A percentile compares a stretch with the other conserved stretches of the same genome.
phyloP scores from a whole-genome alignment of 2,888 invertebrate genomes.

The Cheilosia vernalis region DNA sequence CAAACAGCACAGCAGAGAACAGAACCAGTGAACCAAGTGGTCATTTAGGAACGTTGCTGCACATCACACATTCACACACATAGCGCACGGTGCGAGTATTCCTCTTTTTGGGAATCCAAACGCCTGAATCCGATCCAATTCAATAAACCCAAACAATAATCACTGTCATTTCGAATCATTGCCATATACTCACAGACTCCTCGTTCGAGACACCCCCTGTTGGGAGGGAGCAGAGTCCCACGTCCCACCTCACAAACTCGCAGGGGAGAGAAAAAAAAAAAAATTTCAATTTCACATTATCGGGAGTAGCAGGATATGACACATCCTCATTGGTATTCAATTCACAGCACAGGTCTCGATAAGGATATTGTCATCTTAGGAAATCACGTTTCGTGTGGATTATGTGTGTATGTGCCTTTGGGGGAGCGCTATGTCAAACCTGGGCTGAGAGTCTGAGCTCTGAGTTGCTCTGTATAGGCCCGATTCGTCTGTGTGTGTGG shows the following conservation, averaged over 20 bases:
- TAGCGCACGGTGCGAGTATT: conserved; percentile 6
- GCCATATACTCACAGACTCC: conserved; percentile 30
- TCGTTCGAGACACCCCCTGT: conserved; percentile 3
- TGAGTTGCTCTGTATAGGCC: conserved; percentile 22
- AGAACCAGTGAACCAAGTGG: conserved; percentile 62
- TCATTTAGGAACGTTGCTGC: conserved; percentile 61
- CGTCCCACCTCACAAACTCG: neutral
- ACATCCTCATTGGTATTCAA: conserved; percentile 75
- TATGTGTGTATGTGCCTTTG: conserved; percentile 69
- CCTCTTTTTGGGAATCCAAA: conserved; percentile 28
- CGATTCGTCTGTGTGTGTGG: conserved; percentile 10
- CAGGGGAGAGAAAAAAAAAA: conserved; percentile 40
- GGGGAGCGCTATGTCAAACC: conserved; percentile 43
- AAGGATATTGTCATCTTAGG: conserved; percentile 75
- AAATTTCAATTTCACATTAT: conserved; percentile 74
- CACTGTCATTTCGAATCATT: conserved; percentile 75
- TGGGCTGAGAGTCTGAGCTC: conserved; percentile 43
- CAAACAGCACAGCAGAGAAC: conserved; percentile 44
- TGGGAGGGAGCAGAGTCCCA: conserved; percentile 22
- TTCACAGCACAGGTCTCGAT: conserved; percentile 74
- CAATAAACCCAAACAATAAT: conserved; percentile 75
- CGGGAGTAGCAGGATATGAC: conserved; percentile 74
- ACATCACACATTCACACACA: conserved; percentile 6
- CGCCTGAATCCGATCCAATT: conserved; percentile 68
- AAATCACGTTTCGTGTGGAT: conserved; percentile 74